Percentiles rank a stretch among this genome's conserved stretches.
phyloP scores from a whole-genome alignment of 2,113 vertebrate species.

The Paradoxurus hermaphroditus region DNA sequence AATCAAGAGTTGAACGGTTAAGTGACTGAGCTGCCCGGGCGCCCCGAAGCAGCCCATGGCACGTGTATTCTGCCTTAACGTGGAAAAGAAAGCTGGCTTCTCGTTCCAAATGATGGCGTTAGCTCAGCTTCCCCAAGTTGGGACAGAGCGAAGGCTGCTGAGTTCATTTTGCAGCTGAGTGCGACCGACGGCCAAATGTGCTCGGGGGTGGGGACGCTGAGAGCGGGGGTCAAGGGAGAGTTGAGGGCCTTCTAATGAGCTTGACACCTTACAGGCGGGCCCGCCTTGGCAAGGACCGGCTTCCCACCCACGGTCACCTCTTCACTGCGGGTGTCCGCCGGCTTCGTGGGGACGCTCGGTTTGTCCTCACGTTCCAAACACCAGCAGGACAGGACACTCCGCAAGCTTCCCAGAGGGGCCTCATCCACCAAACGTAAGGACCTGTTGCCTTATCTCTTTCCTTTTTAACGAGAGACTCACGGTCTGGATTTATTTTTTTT shows the following conservation, averaged over 20 bases:
- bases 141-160: not conserved
- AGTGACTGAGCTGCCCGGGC: no score
- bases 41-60: not conserved
- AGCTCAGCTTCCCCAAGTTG: not conserved
- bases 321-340: conserved; percentile 58
- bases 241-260: not conserved
- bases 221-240: not conserved
- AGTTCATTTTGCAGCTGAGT: not conserved
- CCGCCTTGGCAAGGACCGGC: conserved; percentile 41
- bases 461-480: not conserved
- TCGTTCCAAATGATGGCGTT: fast-evolving
- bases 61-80: fast-evolving
- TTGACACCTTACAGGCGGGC: conserved; percentile 54
- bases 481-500: not conserved
- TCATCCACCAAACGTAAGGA: conserved; percentile 25
- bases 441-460: not conserved
- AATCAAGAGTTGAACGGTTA: no score
- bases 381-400: conserved; percentile 58
- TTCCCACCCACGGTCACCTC: conserved; percentile 35
- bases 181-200: not conserved
- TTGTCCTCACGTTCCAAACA: conserved; percentile 62
- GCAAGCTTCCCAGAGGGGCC: conserved; percentile 31
- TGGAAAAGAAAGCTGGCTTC: fast-evolving
- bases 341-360: conserved; percentile 13
- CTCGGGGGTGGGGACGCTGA: not conserved